These are phyloP conservation scores for Tenebrosternarchus preto DNA, from an alignment of 2,113 vertebrate genomes.

Conservation along the genomic window DNA sequence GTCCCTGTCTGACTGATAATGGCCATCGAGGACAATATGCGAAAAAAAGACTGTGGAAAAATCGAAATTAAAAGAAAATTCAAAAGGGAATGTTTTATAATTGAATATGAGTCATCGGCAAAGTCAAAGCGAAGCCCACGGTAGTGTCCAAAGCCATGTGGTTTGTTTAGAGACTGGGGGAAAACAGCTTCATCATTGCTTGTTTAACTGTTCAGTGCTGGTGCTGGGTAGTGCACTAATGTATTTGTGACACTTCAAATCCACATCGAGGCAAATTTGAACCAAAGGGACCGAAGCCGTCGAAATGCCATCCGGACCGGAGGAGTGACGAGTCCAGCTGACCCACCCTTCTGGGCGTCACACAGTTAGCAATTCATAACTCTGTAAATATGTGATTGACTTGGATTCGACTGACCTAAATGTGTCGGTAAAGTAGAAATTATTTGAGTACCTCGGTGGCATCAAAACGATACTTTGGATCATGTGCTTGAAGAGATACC, in stretches of 20 bases:
- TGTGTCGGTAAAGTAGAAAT: constrained; percentile 6
- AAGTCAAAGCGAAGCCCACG: neutral
- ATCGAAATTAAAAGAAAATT: neutral
- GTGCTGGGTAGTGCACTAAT: neutral
- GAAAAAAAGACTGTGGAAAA: neutral
- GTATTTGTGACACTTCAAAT: constrained; percentile 11
- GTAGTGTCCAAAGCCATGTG: neutral
- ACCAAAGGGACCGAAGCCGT: neutral
- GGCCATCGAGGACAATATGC: constrained; percentile 4
- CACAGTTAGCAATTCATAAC: neutral
- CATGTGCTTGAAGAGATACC: constrained; percentile 1
- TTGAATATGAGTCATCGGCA: constrained; percentile 11
- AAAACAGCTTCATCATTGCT: neutral
- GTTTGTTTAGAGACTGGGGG: constrained; percentile 1
- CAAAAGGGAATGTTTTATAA: constrained; percentile 1
- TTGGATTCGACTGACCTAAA: constrained; percentile 4
- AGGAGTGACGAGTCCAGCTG: neutral
- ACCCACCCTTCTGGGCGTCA: neutral
- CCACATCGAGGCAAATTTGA: neutral
- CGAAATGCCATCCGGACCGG: neutral
- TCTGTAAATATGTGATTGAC: neutral
- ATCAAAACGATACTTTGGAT: neutral
- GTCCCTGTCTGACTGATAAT: neutral
- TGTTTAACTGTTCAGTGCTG: neutral
- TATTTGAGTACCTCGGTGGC: neutral